phyloP scores from a whole-genome alignment of 2,888 invertebrate species.

The Leucophenga maculata region DNA sequence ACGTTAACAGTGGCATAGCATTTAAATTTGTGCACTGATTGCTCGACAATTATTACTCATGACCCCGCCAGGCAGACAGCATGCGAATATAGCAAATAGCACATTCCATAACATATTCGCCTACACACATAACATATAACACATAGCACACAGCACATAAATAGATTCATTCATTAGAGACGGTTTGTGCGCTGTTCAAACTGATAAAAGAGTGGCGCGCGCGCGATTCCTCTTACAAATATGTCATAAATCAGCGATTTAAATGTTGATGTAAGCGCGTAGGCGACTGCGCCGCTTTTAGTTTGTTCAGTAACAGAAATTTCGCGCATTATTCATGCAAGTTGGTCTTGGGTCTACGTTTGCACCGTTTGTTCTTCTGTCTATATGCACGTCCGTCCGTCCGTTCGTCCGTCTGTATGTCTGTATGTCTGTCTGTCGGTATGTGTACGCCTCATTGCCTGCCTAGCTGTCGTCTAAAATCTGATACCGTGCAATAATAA shows the following conservation, averaged over 20 bases:
- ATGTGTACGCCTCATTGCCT: background rate
- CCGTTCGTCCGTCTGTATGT: background rate
- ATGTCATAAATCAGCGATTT: conserved; percentile 18
- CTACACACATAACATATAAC: no score
- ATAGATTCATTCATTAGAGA: no score
- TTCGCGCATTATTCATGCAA: conserved; percentile 13
- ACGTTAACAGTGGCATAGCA: no score
- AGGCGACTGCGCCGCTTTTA: background rate
- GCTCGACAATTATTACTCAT: no score
- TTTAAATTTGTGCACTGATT: no score
- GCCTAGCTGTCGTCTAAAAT: conserved; percentile 8
- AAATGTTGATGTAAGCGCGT: background rate
- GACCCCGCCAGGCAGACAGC: no score
- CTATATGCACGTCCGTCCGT: background rate
- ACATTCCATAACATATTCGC: no score
- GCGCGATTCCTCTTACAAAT: background rate
- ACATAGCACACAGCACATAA: no score
- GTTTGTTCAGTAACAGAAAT: background rate
- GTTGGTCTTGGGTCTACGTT: background rate
- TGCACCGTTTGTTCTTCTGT: background rate
- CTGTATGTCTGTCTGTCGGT: background rate
- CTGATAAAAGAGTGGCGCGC: background rate
- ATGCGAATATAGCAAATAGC: no score
- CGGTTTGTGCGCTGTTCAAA: no score
- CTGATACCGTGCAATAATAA: conserved; percentile 25